Evolutionary conservation across 2,797 vertebrate species (phyloP), one percentile per base, ranked within the genome.

Genomic region (Microctenopoma stevenorrisi): DNA sequence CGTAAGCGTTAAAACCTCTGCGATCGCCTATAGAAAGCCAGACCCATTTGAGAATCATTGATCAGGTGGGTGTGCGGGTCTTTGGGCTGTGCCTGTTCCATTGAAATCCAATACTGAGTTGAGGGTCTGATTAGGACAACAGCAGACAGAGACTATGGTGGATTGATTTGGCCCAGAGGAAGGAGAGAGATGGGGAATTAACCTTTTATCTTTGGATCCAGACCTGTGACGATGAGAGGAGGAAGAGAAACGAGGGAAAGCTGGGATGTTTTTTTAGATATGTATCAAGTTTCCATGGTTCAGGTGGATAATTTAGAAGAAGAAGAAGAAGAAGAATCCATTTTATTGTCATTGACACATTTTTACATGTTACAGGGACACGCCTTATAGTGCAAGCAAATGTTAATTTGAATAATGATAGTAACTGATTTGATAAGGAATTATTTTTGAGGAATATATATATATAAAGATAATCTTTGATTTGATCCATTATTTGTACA

Each of bases 91-190:
- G 75, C 44, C 87, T 75, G 82, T 65, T 79, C 76, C 76, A 89
- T 88, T 86, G 86, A 90, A 92, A 91, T 91, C 87, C 86, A 89
- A 91, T 90, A 86, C 82, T 37, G 55, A 88, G 81, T 82, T 84
- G 74, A 84, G 74, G 74, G 76, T 77, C 83, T 91, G 91, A 94
- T 93, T 91, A 92, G 89, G 80, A 84, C 81, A 83, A 89, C 68
- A 72, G 87, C 82, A 85, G 78, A 88, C 77, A 54, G 78, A 83
- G 78, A 82, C 74, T 59, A 48, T 51, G 68, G 65, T 16, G 76
- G 74, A 92, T 89, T 92, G 89, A 91, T 90, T 87, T 87, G 74
- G 84, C 89, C 79, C 53, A 67, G 72, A 91, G 87, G 81, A 87
- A 86, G 81, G 82, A 81, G 75, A 76, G 72, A 84, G 82, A 75